Base-by-base conservation (phyloP, 2,113 vertebrate genomes). In the Periophthalmus modestus region DNA sequence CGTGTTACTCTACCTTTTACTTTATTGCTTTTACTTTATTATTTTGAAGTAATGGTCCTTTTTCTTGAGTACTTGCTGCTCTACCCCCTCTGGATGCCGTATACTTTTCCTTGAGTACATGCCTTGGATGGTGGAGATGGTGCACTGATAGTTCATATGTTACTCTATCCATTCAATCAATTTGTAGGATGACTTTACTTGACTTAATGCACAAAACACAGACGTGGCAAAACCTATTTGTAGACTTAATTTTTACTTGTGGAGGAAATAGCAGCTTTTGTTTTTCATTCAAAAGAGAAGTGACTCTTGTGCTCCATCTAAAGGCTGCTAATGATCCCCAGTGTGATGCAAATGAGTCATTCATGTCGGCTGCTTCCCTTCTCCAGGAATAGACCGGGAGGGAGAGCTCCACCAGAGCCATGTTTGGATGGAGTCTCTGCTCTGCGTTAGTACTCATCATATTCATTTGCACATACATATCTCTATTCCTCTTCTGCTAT, bases 341-440 rank as follows among this genome's bases (percentile, higher is more conserved):
- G 61, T 79, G 68, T 88, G 77, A 88, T 85, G 80, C 82, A 90
- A 88, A 91, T 90, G 18, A 80, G 36, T 81, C 80, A 87, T 89
- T 88, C 83, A 85, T 48, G 70, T 74, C 75, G 7, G 21, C 76
- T 23, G 79, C 61, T 74, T 68, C 68, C 48, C 76, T 82, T 74
- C 9, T 54, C 66, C 70, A 63, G 63, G 54, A 82, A 82, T 71
- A 77, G 68, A 77, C 50, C 3, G 57, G 50, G 47, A 6, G 58
- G 24, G 7, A 24, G 6, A 52, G 76, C 54, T 82, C 10, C 67
- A 34, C 79, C 65, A 43, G 79, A 84, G 82, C 80, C 75, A 79
- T 78, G 73, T 85, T 89, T 78, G 72, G 82, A 87, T 77, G 78
- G 72, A 78, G 76, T 84, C 69, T 81, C 59, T 75, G 66, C 48